Evolutionary conservation across 2,113 vertebrate species (phyloP).

Genomic region (Cololabis saira): DNA sequence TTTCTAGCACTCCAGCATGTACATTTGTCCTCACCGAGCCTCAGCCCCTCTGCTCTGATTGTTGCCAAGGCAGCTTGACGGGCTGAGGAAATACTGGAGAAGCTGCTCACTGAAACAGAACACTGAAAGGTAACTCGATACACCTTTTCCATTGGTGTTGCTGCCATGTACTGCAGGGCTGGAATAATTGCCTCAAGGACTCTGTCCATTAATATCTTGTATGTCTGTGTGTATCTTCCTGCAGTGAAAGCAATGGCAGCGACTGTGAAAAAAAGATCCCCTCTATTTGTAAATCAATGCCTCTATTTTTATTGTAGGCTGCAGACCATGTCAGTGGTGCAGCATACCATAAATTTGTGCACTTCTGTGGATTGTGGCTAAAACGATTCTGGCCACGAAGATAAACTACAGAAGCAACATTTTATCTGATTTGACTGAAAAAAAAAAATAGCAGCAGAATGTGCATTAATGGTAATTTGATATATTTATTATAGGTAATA

Average conservation of each 20-base stretch:
- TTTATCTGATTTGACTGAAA: constrained; percentile 10
- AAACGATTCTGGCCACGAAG: constrained; percentile 2
- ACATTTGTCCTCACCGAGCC: constrained; percentile 57
- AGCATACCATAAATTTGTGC: constrained; percentile 15
- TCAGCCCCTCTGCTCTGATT: constrained; percentile 60
- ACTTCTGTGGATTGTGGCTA: constrained; percentile 13
- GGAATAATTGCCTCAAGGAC: constrained; percentile 64
- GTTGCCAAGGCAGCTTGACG: constrained; percentile 63
- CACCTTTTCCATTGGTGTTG: constrained; percentile 49
- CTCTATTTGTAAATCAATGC: constrained; percentile 57
- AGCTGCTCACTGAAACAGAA: constrained; percentile 62
- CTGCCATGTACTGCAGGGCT: constrained; percentile 57
- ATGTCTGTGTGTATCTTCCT: constrained; percentile 35
- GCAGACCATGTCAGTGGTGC: constrained; percentile 21
- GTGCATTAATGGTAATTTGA: too few species aligned
- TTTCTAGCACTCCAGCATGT: constrained; percentile 58
- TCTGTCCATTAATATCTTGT: constrained; percentile 62
- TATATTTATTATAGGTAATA: too few species aligned
- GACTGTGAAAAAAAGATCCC: constrained; percentile 16
- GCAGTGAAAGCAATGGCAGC: constrained; percentile 29
- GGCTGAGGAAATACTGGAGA: constrained; percentile 52
- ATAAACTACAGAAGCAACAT: constrained; percentile 22
- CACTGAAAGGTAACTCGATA: constrained; percentile 47
- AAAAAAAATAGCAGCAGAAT: neutral
- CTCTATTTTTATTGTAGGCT: constrained; percentile 37